Conservation (phyloP, 2,113 vertebrate genomes). For the Gambusia affinis region DNA sequence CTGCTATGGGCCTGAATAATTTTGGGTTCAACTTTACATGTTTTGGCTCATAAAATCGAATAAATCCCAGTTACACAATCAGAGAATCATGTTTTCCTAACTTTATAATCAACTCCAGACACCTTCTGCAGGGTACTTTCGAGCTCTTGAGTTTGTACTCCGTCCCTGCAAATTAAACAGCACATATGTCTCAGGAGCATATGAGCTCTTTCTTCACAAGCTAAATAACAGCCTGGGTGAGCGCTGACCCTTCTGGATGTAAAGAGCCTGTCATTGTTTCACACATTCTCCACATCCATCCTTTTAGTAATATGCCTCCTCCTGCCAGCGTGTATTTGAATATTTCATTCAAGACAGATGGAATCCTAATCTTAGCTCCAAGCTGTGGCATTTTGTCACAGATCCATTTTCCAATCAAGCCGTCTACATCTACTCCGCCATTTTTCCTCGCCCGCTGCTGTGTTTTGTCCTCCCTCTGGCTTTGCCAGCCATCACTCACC, state of each 20-base stretch:
- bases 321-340: conserved; percentile 78
- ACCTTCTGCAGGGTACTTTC: conserved; percentile 9
- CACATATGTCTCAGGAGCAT: conserved; percentile 24
- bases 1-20: neutral
- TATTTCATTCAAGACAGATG: conserved; percentile 86
- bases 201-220: conserved; percentile 33
- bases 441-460: conserved; percentile 59
- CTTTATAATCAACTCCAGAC: conserved; percentile 1
- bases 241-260: conserved; percentile 68
- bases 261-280: conserved; percentile 71
- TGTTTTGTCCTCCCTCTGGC: conserved; percentile 66
- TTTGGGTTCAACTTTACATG: neutral
- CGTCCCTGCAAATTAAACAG: conserved; percentile 25
- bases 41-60: neutral
- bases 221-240: conserved; percentile 47
- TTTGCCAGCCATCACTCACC: conserved; percentile 63
- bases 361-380: conserved; percentile 86
- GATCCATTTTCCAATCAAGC: conserved; percentile 80
- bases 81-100: neutral
- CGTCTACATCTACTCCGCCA: conserved; percentile 67
- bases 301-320: conserved; percentile 73
- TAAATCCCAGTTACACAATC: conserved; percentile 1
- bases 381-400: conserved; percentile 82
- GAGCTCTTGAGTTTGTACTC: conserved; percentile 12
- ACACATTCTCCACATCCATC: conserved; percentile 75